phyloP scores from a whole-genome alignment of 1,140 invertebrate genomes.

The Drosophila tani region DNA sequence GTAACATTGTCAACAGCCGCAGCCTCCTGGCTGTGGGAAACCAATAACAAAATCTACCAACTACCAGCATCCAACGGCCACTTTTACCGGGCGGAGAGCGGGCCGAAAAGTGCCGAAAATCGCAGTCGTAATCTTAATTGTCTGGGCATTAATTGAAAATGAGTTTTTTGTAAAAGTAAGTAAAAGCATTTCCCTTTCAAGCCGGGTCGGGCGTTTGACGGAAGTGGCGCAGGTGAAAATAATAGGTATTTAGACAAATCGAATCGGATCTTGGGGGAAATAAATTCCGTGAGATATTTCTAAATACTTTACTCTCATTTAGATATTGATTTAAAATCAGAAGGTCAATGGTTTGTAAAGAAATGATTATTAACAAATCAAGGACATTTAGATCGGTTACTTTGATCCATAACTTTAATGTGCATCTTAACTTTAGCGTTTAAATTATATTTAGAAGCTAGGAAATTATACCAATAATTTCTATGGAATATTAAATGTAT shows the following conservation, averaged over 20 bases:
- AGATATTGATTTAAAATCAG: too few species aligned
- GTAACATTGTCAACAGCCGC: constrained; percentile 82
- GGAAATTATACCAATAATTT: too few species aligned
- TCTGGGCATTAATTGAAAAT: constrained; percentile 75
- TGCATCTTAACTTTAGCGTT: too few species aligned
- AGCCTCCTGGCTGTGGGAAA: constrained; percentile 47
- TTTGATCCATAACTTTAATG: too few species aligned
- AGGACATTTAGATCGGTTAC: too few species aligned
- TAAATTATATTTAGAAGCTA: not conserved
- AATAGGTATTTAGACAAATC: not conserved
- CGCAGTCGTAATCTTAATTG: constrained; percentile 73
- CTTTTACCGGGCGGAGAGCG: constrained; percentile 62
- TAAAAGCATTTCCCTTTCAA: constrained; percentile 80
- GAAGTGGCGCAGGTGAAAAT: constrained; percentile 10
- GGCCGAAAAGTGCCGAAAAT: constrained; percentile 54
- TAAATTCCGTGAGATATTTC: not conserved
- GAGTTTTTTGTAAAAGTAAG: constrained; percentile 61
- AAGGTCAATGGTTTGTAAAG: too few species aligned
- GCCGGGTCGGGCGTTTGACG: constrained; percentile 4
- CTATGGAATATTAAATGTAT: too few species aligned
- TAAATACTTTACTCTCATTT: not conserved
- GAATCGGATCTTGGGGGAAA: not conserved
- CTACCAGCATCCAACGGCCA: constrained; percentile 33
- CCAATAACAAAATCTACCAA: constrained; percentile 22
- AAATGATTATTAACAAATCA: too few species aligned